Base-by-base conservation (phyloP, 2,888 invertebrate genomes). In the Standfussiana lucernea region DNA sequence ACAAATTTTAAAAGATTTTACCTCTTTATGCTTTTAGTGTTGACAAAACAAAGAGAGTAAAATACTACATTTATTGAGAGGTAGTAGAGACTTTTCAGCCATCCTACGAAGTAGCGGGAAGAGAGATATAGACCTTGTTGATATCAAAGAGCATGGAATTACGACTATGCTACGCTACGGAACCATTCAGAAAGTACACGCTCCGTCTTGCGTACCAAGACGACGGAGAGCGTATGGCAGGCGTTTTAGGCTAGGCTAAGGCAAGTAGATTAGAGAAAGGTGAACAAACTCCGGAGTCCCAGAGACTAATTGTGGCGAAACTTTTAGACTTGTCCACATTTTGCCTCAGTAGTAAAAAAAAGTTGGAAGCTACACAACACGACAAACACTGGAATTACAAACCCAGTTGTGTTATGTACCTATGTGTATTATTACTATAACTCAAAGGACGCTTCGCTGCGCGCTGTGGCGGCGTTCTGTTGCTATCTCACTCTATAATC, bases 401-500 rank as follows among this genome's bases (percentile, higher is more conserved):
- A 69, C 18, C 21, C 35, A 37, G 11, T 21, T n/a, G n/a, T 35
- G n/a, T 11, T 24, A 21, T 6, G 6, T 7, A 45, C 18, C 45
- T 21, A 45, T 24, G 35, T 35, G 24, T 37, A 62, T 3, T 64
- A 64, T 65, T 66, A 0, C 11, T 53, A 4, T 53, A 47, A 35
- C 21, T 21, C 13, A 32, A 68, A 24, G 47, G 28, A 6, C 47
- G 45, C 37, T 37, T 40, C 40, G n/a, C 11, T 10, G 32, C 21
- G 32, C n/a, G 24, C 5, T 13, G 8, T 67, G 24, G 35, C 40
- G 28, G 56, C 70, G 24, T 42, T 24, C 24, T 42, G 18, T 59
- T 18, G 61, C 42, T 70, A 42, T 42, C 70, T 42, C 70, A 32
- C 70, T 59, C 56, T 70, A 13, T 24, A 42, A 71, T 71, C 70